Evolutionary conservation across 2,113 vertebrate species (phyloP), one percentile per base, ranked within the genome.

Genomic region (Phyllostomus discolor): DNA sequence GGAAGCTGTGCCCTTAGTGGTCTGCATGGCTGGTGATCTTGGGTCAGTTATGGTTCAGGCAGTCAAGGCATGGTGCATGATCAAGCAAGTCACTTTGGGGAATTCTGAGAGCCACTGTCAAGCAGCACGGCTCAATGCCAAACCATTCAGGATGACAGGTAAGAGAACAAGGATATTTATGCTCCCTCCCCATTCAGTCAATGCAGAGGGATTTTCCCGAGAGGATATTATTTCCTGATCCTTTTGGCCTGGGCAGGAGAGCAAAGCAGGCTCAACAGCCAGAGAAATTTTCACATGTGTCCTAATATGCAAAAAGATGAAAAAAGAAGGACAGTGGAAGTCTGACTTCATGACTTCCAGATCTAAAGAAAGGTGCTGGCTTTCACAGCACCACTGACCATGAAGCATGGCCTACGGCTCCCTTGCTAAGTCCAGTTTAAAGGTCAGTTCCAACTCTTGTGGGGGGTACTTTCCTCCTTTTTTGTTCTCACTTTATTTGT

Each of bases 221-320:
- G 15, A 11, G 7, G 1, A 4, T 10, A 59, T 54, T 67, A 78
- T 66, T 94, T 72, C 35, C 59, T 66, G 16, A 41, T 33, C 41
- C 38, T 94, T 85, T 54, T 90, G 46, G 24, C 38, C 81, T 81
- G 26, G 31, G 20, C 67, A 85, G 80, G 50, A 87, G 80, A 94
- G 14, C 54, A 92, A 52, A 87, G n/a, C 35, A 66, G 19, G 2
- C 15, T 87, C 20, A 62, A 66, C 41, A 46, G 20, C 54, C 20
- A 57, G 8, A 76, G 24, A 86, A 86, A 19, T n/a, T 50, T 28
- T 67, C 24, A 19, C 10, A 5, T 8, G 31, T 64, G 43, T 86
- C 72, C 7, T 0, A 35, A 50, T 83, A 20, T 33, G 6, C 69
- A 22, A 11, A 38, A 10, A 35, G 26, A 59, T 16, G 12, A 62